phyloP scores from a whole-genome alignment of 2,888 invertebrate genomes.

The Oscheius myriophilus region DNA sequence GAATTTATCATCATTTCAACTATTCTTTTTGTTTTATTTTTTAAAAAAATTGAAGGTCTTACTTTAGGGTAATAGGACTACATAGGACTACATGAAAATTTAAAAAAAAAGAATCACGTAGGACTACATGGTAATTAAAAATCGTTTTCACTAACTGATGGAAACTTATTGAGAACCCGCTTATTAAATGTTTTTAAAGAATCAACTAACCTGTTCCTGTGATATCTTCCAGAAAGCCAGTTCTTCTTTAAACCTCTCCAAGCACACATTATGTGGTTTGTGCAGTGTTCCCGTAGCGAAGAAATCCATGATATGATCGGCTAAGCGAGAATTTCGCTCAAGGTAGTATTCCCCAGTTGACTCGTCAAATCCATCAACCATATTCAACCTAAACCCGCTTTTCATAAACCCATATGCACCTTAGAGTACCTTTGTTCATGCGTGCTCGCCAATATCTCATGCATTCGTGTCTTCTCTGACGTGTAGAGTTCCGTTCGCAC shows the following conservation, averaged over 20 bases:
- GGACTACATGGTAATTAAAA: no score
- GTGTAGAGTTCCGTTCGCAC: constrained; percentile 56
- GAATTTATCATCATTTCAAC: no score
- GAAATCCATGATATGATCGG: constrained; percentile 67
- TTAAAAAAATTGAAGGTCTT: no score
- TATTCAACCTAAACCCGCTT: constrained; percentile 40
- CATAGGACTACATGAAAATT: no score
- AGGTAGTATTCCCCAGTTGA: constrained; percentile 66
- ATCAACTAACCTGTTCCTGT: constrained; percentile 49
- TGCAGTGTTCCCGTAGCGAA: constrained; percentile 63
- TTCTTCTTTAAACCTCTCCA: constrained; percentile 67
- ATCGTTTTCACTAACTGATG: no score
- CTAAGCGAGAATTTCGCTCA: constrained; percentile 62
- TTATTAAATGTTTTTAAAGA: no score
- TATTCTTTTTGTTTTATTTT: no score
- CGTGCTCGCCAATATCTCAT: constrained; percentile 45
- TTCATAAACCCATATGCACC: neutral
- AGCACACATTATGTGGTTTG: constrained; percentile 58
- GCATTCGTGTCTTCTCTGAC: constrained; percentile 52
- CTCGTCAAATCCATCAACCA: constrained; percentile 59
- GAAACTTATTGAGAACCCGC: no score
- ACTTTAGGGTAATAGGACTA: no score
- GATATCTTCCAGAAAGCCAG: constrained; percentile 65
- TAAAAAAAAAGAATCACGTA: no score
- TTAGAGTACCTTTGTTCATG: constrained; percentile 45